Evolutionary conservation across 92 coral and sea anemone species (phyloP).

Genomic region (Muricea muricata): DNA sequence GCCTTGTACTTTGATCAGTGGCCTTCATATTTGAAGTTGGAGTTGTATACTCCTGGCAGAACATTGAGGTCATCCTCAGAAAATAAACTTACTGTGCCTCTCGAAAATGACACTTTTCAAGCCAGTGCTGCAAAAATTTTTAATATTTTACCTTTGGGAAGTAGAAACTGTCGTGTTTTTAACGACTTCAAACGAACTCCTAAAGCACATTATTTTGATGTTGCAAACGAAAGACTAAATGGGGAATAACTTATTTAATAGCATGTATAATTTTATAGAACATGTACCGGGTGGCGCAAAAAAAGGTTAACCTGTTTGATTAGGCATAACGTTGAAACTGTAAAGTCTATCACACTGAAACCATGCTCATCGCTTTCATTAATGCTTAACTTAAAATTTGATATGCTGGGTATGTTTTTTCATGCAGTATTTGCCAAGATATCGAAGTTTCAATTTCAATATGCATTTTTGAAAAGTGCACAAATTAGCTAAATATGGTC

Average conservation of each 20-base stretch:
- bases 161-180: background rate
- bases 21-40: slow-evolving; percentile 1
- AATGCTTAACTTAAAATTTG: too few relatives aligned
- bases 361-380: too few relatives aligned
- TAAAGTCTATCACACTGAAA: too few relatives aligned
- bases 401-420: too few relatives aligned
- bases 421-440: too few relatives aligned
- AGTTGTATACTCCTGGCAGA: slow-evolving; percentile 21
- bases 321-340: too few relatives aligned
- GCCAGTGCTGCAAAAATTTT: slow-evolving; percentile 23
- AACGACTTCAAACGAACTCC: background rate
- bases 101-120: slow-evolving; percentile 13
- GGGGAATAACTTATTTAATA: background rate
- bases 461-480: too few relatives aligned
- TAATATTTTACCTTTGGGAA: background rate
- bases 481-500: too few relatives aligned
- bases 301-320: too few relatives aligned
- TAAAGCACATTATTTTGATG: slow-evolving; percentile 15
- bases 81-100: background rate
- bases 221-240: slow-evolving; percentile 32
- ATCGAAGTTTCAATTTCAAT: too few relatives aligned
- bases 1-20: background rate
- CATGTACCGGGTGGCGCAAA: too few relatives aligned
- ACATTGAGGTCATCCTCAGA: slow-evolving; percentile 17
- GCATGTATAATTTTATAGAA: too few relatives aligned